phyloP scores from a whole-genome alignment of 2,888 invertebrate species.

The Steinernema scapterisci region DNA sequence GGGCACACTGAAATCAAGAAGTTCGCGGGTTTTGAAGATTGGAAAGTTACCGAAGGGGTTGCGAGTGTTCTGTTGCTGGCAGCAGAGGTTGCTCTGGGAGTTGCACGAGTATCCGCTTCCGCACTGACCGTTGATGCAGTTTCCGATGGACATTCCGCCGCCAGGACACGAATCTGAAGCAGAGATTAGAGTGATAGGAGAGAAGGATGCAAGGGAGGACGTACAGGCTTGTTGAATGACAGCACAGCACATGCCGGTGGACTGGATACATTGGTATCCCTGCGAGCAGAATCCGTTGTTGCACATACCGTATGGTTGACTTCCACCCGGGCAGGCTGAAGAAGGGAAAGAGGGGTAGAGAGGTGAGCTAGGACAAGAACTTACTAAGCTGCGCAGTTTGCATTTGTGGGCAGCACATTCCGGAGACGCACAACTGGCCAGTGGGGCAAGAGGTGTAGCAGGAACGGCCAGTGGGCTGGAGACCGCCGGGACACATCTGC shows the following conservation, averaged over 20 bases:
- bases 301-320: slow-evolving; percentile 41
- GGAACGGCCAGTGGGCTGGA: slow-evolving; percentile 35
- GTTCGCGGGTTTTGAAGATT: slow-evolving; percentile 5
- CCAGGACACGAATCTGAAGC: slow-evolving; percentile 57
- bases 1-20: slow-evolving; percentile 56
- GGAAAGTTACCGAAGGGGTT: slow-evolving; percentile 53
- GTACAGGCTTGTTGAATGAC: slow-evolving; percentile 5
- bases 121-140: slow-evolving; percentile 54
- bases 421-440: slow-evolving; percentile 37
- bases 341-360: slow-evolving; percentile 27
- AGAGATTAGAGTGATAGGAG: not conserved
- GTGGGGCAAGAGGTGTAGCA: slow-evolving; percentile 34
- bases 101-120: slow-evolving; percentile 58
- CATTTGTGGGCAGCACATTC: slow-evolving; percentile 38
- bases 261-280: slow-evolving; percentile 57
- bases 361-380: not conserved
- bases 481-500: slow-evolving; percentile 33
- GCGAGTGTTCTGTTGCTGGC: slow-evolving; percentile 43
- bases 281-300: slow-evolving; percentile 48
- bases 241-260: slow-evolving; percentile 39
- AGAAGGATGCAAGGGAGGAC: not conserved
- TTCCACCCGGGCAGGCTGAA: slow-evolving; percentile 42
- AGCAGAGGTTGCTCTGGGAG: slow-evolving; percentile 49
- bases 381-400: slow-evolving; percentile 3
- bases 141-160: slow-evolving; percentile 56